Evolutionary conservation across 2,888 invertebrate genomes (phyloP).

Genomic region (Lasioglossum figueresi): DNA sequence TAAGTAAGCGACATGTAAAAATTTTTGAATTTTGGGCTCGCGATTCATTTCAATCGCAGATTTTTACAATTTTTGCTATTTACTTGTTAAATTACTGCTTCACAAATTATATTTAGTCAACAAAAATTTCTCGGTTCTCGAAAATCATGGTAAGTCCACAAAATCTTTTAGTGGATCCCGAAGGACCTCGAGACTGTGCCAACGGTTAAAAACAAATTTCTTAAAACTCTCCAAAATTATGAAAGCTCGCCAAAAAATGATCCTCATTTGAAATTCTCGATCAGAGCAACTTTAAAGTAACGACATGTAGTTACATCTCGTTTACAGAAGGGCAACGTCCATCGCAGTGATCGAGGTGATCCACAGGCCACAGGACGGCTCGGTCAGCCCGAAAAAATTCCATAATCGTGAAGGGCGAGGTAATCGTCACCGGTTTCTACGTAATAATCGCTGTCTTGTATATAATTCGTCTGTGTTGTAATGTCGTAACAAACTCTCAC

Average conservation of each 20-base stretch:
- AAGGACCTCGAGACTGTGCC: background rate
- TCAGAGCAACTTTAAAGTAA: background rate
- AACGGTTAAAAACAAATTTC: background rate
- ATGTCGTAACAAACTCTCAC: constrained; percentile 65
- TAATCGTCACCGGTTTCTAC: constrained; percentile 3
- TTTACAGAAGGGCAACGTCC: background rate
- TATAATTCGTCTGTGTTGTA: constrained; percentile 61
- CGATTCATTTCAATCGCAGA: no score
- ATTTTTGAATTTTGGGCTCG: no score
- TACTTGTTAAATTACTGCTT: no score
- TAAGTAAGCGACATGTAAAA: no score
- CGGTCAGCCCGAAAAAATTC: background rate
- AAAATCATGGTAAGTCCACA: background rate
- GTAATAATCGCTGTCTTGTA: constrained; percentile 33
- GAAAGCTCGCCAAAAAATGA: background rate
- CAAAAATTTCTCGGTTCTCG: no score
- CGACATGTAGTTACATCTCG: background rate
- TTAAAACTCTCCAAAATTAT: background rate
- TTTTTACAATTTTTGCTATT: no score
- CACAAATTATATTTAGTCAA: no score
- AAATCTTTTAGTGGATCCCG: background rate
- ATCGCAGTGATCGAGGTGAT: background rate
- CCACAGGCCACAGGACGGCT: background rate
- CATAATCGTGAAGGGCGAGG: constrained; percentile 24
- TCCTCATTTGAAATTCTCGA: no score